phyloP scores from a whole-genome alignment of 2,888 invertebrate genomes.

The Plutella xylostella region DNA sequence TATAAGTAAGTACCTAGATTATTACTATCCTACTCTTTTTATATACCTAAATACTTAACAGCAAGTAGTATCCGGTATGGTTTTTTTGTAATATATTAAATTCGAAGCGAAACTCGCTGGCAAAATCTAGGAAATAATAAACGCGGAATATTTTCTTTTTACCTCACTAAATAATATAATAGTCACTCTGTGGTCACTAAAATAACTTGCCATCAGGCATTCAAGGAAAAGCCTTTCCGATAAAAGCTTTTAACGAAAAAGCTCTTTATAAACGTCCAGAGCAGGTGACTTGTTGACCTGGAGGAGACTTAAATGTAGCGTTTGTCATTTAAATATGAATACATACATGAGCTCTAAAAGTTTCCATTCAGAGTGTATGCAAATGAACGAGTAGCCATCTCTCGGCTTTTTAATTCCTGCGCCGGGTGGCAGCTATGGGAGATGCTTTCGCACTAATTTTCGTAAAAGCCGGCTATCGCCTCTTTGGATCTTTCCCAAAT shows the following conservation, averaged over 20 bases:
- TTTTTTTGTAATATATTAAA: no score
- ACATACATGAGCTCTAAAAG: no score
- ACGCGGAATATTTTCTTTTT: no score
- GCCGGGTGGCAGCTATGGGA: slow-evolving; percentile 19
- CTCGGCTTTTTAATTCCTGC: slow-evolving; percentile 12
- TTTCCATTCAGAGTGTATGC: slow-evolving; percentile 5
- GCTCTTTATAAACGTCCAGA: slow-evolving; percentile 26
- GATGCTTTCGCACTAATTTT: slow-evolving; percentile 34
- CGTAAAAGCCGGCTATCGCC: slow-evolving; percentile 52
- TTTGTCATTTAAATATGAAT: slow-evolving; percentile 3
- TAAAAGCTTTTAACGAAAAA: slow-evolving; percentile 23
- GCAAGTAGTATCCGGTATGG: no score
- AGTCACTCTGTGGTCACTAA: no score
- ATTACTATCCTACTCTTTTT: no score
- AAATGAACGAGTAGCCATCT: slow-evolving; percentile 1
- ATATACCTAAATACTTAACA: no score
- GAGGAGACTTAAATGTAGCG: slow-evolving; percentile 10
- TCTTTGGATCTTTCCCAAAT: slow-evolving; percentile 43
- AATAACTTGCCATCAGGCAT: no score
- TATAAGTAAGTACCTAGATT: no score
- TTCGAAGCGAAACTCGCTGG: no score
- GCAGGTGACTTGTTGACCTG: slow-evolving; percentile 22
- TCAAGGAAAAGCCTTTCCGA: slow-evolving; percentile 24
- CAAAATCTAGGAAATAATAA: no score
- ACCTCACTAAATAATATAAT: no score